Percentiles rank a stretch among this genome's conserved stretches.
phyloP scores from a whole-genome alignment of 2,888 invertebrate species.

The Torymus aiolomorphi region DNA sequence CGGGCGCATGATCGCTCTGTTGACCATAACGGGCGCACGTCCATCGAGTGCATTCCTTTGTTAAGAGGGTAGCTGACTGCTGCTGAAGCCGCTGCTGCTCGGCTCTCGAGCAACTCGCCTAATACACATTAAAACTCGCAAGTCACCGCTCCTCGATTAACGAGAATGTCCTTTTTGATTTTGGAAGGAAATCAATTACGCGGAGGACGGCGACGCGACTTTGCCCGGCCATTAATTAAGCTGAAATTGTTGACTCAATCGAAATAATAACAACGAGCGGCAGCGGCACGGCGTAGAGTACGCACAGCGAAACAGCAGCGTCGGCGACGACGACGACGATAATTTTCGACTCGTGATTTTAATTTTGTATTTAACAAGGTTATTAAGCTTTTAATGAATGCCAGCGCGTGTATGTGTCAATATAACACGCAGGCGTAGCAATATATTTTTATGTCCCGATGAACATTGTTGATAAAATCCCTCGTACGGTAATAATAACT shows the following conservation, averaged over 20 bases:
- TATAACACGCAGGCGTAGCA: neutral
- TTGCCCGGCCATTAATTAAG: conserved; percentile 29
- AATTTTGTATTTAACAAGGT: neutral
- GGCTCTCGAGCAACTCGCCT: neutral
- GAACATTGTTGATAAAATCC: conserved; percentile 15
- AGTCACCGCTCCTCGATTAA: conserved; percentile 40
- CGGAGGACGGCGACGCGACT: neutral
- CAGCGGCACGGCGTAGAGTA: too few relatives aligned
- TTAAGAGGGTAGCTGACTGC: conserved; percentile 34
- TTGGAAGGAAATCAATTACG: conserved; percentile 46
- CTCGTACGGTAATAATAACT: neutral
- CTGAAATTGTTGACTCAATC: conserved; percentile 18
- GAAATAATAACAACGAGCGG: conserved; percentile 17
- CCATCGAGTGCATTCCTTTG: conserved; percentile 47
- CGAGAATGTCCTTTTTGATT: conserved; percentile 40
- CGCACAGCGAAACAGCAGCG: too few relatives aligned
- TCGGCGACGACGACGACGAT: neutral
- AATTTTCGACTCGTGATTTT: conserved; percentile 4
- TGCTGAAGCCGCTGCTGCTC: neutral
- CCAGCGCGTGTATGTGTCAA: neutral
- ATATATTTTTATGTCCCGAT: neutral
- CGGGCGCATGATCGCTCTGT: neutral
- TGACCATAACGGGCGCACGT: conserved; percentile 31
- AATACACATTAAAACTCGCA: conserved; percentile 43
- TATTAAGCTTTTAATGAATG: conserved; percentile 36